Conservation (phyloP, 2,113 vertebrate genomes). For the Thryonomys swinderianus region DNA sequence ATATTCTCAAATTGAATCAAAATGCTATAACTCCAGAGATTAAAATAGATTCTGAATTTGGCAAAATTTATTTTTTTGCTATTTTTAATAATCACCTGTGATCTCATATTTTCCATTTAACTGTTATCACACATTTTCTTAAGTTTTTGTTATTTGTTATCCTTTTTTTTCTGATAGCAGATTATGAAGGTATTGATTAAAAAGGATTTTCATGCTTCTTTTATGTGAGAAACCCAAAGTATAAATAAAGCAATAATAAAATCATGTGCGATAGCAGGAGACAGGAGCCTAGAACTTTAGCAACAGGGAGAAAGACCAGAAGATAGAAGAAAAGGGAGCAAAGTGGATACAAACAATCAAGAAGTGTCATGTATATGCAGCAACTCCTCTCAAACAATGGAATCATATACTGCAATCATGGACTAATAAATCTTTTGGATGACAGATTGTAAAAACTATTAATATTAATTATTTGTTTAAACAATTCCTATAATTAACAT, state of each 20-base stretch:
- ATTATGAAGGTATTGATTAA: background rate
- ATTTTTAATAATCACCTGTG: background rate
- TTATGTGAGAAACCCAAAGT: background rate
- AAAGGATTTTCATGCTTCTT: background rate
- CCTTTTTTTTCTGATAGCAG: constrained; percentile 9
- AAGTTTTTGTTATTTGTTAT: constrained; percentile 21
- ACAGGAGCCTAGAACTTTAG: background rate
- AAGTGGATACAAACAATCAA: background rate
- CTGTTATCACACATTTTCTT: constrained; percentile 5
- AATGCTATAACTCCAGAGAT: constrained; percentile 12
- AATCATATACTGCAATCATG: too few species aligned
- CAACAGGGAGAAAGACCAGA: background rate
- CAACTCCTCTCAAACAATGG: background rate
- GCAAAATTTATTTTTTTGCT: constrained; percentile 38
- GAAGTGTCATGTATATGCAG: accelerated
- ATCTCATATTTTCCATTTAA: background rate
- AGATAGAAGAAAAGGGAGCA: background rate
- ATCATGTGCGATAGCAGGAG: background rate
- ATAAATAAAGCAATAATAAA: background rate
- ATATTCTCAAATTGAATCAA: constrained; percentile 58
- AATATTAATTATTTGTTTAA: background rate
- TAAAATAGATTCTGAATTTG: constrained; percentile 35
- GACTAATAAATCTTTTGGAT: background rate
- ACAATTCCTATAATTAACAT: background rate
- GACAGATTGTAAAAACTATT: background rate